A percentile compares a stretch with the other conserved stretches of the same genome.
Conservation (phyloP, 2,888 invertebrate genomes). For the Fragum fragum region DNA sequence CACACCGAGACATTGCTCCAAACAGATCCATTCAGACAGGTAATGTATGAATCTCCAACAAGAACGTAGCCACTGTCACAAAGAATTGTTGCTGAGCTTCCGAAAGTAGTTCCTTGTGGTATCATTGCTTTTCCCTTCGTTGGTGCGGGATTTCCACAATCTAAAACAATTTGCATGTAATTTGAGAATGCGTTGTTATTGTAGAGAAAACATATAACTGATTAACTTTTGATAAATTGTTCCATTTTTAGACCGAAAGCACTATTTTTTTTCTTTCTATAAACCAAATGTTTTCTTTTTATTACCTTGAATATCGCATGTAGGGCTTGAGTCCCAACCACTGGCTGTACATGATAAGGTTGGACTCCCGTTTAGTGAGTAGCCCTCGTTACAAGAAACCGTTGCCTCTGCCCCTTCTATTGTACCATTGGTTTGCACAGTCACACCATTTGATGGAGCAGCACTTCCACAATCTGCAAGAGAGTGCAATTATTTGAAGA, state of each 20-base stretch:
- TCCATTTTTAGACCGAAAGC: no score
- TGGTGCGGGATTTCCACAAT: slow-evolving; percentile 31
- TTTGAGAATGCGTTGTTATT: no score
- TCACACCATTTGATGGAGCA: slow-evolving; percentile 11
- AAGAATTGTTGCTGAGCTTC: no score
- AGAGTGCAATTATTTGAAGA: background rate
- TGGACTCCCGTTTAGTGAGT: background rate
- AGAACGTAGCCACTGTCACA: no score
- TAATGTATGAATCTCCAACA: no score
- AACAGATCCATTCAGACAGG: no score
- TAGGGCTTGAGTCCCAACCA: slow-evolving; percentile 18
- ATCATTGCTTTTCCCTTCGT: slow-evolving; percentile 22
- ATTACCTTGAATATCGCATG: slow-evolving; percentile 22
- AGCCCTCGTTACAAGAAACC: slow-evolving; percentile 13
- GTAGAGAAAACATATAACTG: no score
- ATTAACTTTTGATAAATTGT: background rate
- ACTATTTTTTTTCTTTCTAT: no score
- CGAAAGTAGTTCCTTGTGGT: slow-evolving; percentile 23
- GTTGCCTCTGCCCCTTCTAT: background rate
- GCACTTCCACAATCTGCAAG: slow-evolving; percentile 21
- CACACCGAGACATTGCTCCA: no score
- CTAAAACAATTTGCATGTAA: slow-evolving; percentile 9
- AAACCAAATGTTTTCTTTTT: background rate
- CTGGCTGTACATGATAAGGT: background rate
- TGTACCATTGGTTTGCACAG: background rate